Base-by-base conservation (phyloP, 2,797 vertebrate genomes). In the Sebastes trivittatus region DNA sequence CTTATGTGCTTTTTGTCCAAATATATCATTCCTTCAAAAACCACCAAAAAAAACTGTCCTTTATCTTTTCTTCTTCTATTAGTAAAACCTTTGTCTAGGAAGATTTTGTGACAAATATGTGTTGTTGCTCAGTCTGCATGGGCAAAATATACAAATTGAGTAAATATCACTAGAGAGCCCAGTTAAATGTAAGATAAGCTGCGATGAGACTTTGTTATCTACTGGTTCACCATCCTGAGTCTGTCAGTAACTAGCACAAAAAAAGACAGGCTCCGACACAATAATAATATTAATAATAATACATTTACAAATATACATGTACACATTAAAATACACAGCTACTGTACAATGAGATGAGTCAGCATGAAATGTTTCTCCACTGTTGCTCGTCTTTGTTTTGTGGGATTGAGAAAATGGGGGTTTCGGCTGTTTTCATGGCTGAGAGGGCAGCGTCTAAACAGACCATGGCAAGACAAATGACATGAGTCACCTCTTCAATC, bases 401-500 rank as follows among this genome's bases (percentile, higher is more conserved):
- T 80, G 72, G 72, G 78, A 79, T 32, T 88, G 83, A 89, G 80
- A 88, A 81, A 71, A 91, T 80, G 82, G 87, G 87, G 66, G 69
- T 86, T 87, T 49, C 59, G 86, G 86, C 78, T 83, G 72, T 93
- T 94, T 93, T 94, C 90, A 94, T 90, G 94, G 89, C 83, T 92
- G 79, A 93, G 82, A 89, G 88, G 82, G 81, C 85, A 93, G 86
- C 78, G 85, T 94, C 93, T 91, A 95, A 96, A 92, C 84, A 93
- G 78, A 78, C 90, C 81, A 82, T 84, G 83, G 88, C 86, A 93
- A 93, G 90, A 94, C 89, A 93, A 95, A 93, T 89, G 95, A 95
- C 94, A 94, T 94, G 95, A 96, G 93, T 95, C 95, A 95, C 93
- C 93, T 94, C 92, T 88, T 95, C 93, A 93, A 94, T 94, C 94